Percentiles rank a stretch among this genome's conserved stretches.
Evolutionary conservation across 2,797 vertebrate genomes (phyloP).

Genomic region (Huso huso): DNA sequence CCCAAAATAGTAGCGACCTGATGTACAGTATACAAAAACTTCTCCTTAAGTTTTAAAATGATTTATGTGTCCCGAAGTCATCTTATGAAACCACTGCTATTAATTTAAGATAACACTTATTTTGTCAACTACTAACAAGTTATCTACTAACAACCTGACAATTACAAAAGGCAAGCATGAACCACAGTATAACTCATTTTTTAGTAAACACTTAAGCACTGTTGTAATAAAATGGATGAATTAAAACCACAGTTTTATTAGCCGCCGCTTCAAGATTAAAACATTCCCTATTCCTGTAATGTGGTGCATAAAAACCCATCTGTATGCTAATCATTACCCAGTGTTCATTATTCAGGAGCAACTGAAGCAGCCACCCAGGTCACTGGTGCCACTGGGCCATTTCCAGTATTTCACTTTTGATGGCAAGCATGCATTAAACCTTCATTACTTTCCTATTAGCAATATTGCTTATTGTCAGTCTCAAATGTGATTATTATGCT

Average conservation of each 20-base stretch:
- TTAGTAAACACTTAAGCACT: too few relatives aligned
- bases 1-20: too few relatives aligned
- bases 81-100: too few relatives aligned
- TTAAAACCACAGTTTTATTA: background rate
- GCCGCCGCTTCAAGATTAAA: background rate
- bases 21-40: too few relatives aligned
- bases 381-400: background rate
- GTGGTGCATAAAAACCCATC: conserved; percentile 24
- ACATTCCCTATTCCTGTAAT: background rate
- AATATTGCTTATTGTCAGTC: conserved; percentile 32
- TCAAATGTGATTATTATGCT: conserved; percentile 32
- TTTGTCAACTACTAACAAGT: too few relatives aligned
- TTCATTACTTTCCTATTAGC: conserved; percentile 43
- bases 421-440: conserved; percentile 25
- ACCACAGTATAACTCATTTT: too few relatives aligned
- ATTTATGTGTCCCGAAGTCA: too few relatives aligned
- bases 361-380: conserved; percentile 22
- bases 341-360: conserved; percentile 19
- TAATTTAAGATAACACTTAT: too few relatives aligned
- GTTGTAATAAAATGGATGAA: too few relatives aligned
- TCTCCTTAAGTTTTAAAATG: too few relatives aligned
- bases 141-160: too few relatives aligned
- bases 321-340: conserved; percentile 27
- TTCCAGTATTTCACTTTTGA: conserved; percentile 21
- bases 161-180: too few relatives aligned